phyloP scores from a whole-genome alignment of 2,113 vertebrate species.

The Tringa solitaria region DNA sequence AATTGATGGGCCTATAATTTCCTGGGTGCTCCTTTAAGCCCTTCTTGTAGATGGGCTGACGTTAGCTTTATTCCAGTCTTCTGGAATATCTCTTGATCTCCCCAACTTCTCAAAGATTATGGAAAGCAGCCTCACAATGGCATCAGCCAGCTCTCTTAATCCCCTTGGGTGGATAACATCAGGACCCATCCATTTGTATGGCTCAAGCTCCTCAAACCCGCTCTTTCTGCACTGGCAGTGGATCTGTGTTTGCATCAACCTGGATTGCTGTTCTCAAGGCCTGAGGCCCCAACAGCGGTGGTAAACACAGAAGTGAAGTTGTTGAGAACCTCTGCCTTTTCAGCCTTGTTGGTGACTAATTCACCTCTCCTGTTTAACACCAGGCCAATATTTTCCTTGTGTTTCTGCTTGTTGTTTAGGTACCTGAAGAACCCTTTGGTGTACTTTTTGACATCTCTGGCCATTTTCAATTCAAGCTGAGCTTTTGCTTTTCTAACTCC shows the following conservation, averaged over 20 bases:
- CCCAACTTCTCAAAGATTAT: not conserved
- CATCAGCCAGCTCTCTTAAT: not conserved
- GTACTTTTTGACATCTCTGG: not conserved
- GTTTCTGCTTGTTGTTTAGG: not conserved
- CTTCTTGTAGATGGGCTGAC: not conserved
- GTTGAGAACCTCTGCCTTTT: not conserved
- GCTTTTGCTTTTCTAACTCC: not conserved
- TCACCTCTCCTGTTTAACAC: not conserved
- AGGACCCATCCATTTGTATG: not conserved
- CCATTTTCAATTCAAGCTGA: not conserved
- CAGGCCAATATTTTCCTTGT: not conserved
- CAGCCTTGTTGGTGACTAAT: not conserved
- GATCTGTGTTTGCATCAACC: not conserved
- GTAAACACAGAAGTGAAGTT: not conserved
- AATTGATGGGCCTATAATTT: not conserved
- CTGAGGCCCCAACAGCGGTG: not conserved
- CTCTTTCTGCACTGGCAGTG: not conserved
- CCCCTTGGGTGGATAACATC: not conserved
- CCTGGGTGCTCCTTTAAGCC: not conserved
- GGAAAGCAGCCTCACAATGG: not conserved
- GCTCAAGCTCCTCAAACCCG: not conserved
- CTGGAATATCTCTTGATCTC: not conserved
- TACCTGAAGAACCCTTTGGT: not conserved
- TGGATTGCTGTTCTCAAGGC: not conserved
- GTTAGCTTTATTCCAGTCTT: not conserved